These are phyloP conservation scores for Sinelater perroti DNA, from an alignment of 2,888 invertebrate genomes.

Conservation along the genomic window DNA sequence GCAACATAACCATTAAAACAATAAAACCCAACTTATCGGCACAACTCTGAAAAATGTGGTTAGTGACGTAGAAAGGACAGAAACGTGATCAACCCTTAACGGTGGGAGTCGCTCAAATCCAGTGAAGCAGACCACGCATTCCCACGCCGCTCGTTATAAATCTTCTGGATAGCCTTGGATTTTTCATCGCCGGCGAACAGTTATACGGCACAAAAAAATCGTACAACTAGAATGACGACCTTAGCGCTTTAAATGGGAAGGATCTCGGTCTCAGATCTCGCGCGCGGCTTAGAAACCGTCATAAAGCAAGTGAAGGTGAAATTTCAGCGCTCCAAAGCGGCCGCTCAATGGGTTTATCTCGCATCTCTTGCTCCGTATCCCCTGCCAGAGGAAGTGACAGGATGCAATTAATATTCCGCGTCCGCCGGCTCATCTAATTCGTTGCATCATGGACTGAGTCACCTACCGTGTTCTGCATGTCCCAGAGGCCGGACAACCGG, in stretches of 20 bases:
- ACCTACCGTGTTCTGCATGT: slow-evolving; percentile 78
- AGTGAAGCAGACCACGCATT: too few species aligned
- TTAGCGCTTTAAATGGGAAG: slow-evolving; percentile 8
- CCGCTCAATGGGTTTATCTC: slow-evolving; percentile 1
- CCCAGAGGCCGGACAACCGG: slow-evolving; percentile 77
- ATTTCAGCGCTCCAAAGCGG: not conserved
- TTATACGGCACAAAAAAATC: slow-evolving; percentile 1
- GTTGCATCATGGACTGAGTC: too few species aligned
- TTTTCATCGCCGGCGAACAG: not conserved
- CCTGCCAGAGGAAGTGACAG: too few species aligned
- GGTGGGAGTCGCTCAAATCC: too few species aligned
- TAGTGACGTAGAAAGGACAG: too few species aligned
- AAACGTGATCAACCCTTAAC: too few species aligned
- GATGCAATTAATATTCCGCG: not conserved
- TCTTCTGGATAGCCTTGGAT: slow-evolving; percentile 2
- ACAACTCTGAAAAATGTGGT: too few species aligned
- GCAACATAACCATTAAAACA: not conserved
- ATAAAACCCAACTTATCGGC: not conserved
- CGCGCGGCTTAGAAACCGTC: slow-evolving; percentile 12
- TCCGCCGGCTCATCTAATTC: too few species aligned
- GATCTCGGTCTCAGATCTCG: too few species aligned
- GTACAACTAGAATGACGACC: slow-evolving; percentile 4
- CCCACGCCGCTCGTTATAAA: too few species aligned
- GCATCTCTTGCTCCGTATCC: too few species aligned
- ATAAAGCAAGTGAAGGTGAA: slow-evolving; percentile 9